Base-by-base conservation (phyloP, 2,888 invertebrate species). In the Thereva nobilitata region DNA sequence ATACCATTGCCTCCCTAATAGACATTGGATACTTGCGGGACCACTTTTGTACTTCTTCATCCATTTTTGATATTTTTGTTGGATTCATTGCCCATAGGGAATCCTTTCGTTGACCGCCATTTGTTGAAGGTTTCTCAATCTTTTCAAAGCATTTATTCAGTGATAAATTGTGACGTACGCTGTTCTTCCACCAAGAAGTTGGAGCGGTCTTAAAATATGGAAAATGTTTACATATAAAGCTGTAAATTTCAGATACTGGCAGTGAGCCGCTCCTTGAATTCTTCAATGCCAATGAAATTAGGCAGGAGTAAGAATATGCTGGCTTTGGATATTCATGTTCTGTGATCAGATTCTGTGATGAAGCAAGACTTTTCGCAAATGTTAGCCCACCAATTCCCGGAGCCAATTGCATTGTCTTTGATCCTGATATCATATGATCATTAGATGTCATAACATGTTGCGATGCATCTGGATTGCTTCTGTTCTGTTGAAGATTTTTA, bases 161-260 rank as follows among this genome's bases (percentile, higher is more conserved):
- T 72, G 96, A 97, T 73, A 98, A 84, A 83, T 98, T 98, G 80
- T 98, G 98, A 72, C 98, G 86, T 1, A 98, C 97, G 4, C 97
- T 97, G 80, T 98, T 98, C 83, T 98, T 98, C 98, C 98, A 98
- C 10, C 97, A n/a, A n/a, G n/a, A 97, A 78, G 92, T 94, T 34
- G 97, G 97, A 7, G 98, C 98, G 1, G 95, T 97, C 83, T 96
- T 96, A 80, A 98, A 98, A 80, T 97, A 98, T 0, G 98, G 98
- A 79, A 98, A 98, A 80, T 98, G 96, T 81, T 95, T 93, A 80
- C 95, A 97, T 92, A 98, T 97, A 78, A 98, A 98, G 79, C 93
- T 95, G 82, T 98, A 98, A 74, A 98, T 98, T 83, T 98, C 98
- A 8, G 96, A 96, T 42, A 98, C 98, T 4, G 97, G 97, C 75